A percentile compares a stretch with the other conserved stretches of the same genome.
phyloP scores from a whole-genome alignment of 2,797 vertebrate genomes.

The Synanceia verrucosa region DNA sequence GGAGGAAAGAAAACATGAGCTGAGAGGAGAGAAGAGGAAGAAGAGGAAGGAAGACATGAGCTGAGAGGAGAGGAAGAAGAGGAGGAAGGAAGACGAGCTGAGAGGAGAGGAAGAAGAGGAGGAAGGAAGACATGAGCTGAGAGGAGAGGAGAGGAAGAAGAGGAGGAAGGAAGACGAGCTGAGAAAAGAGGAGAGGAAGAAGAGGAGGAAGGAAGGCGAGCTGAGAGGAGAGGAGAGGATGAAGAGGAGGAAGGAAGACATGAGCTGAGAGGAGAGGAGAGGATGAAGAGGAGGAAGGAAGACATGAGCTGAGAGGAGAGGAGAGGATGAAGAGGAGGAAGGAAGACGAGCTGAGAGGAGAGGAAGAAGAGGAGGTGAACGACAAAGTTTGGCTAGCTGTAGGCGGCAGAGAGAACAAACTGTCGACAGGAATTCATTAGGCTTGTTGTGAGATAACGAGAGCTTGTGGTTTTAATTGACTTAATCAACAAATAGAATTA shows the following conservation, averaged over 20 bases:
- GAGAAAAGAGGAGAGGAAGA: not conserved
- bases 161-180: not conserved
- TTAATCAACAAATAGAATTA: constrained; percentile 90
- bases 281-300: not conserved
- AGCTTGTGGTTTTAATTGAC: constrained; percentile 87
- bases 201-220: too few species aligned
- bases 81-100: too few species aligned
- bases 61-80: too few species aligned
- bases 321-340: not conserved
- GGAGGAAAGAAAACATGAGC: too few species aligned
- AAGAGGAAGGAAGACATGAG: too few species aligned
- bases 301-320: constrained; percentile 2
- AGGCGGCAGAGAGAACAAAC: constrained; percentile 75
- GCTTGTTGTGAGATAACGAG: constrained; percentile 83
- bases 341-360: constrained; percentile 8
- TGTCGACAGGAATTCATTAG: constrained; percentile 83
- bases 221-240: too few species aligned
- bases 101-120: too few species aligned
- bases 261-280: too few species aligned
- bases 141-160: too few species aligned
- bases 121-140: too few species aligned
- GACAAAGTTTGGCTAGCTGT: constrained; percentile 56
- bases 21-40: too few species aligned
- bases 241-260: too few species aligned
- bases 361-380: constrained; percentile 11